Evolutionary conservation across 1,140 invertebrate genomes (phyloP).

Genomic region (Brachionus rubens): DNA sequence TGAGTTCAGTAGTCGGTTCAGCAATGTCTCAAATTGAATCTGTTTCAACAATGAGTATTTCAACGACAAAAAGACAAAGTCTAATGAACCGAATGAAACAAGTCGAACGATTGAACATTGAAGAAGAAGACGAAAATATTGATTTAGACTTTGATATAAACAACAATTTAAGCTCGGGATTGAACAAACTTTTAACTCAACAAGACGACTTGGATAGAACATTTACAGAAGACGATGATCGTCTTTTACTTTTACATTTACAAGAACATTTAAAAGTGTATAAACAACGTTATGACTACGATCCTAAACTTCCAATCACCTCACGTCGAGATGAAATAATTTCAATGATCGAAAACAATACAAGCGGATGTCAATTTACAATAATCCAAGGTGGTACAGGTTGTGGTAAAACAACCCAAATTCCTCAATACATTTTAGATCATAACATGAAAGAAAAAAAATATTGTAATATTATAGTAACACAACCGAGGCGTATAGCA

Average conservation of each 20-base stretch:
- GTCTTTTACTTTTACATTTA: background rate
- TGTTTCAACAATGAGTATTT: conserved; percentile 20
- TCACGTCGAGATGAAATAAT: conserved; percentile 47
- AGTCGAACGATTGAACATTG: background rate
- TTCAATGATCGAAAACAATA: conserved; percentile 52
- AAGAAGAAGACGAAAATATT: conserved; percentile 28
- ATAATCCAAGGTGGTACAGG: conserved; percentile 58
- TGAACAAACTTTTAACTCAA: conserved; percentile 14
- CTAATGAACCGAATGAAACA: background rate
- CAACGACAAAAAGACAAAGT: background rate
- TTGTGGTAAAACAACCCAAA: conserved; percentile 58
- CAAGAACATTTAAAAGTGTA: conserved; percentile 12
- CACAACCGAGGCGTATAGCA: conserved; percentile 59
- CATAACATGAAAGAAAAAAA: conserved; percentile 52
- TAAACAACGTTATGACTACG: background rate
- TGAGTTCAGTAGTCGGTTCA: conserved; percentile 35
- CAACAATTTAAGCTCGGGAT: background rate
- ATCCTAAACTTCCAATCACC: conserved; percentile 47
- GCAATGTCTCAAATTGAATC: conserved; percentile 38
- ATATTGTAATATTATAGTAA: conserved; percentile 60
- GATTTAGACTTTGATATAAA: background rate
- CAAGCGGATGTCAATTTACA: conserved; percentile 52
- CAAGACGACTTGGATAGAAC: conserved; percentile 15
- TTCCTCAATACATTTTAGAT: conserved; percentile 60
- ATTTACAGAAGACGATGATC: background rate